Base-by-base conservation (phyloP, 2,888 invertebrate species). In the Falcaria lacertinaria region DNA sequence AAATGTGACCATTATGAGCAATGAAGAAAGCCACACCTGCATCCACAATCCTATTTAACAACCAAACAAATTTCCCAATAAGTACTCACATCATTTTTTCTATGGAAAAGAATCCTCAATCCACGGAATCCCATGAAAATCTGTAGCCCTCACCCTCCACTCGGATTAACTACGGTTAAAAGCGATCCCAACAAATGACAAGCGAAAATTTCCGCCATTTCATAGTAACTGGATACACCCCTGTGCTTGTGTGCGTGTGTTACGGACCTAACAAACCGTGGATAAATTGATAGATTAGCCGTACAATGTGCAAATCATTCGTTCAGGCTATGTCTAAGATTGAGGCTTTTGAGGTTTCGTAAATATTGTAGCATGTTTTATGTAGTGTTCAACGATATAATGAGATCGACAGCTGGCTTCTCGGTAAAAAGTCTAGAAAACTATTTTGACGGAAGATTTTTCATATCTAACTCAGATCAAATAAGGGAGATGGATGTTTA, bases 201-300 rank as follows among this genome's bases (percentile, higher is more conserved):
- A 60, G 71, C 82, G 74, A 65, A 56, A 73, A 75, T 76, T 75
- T 74, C 65, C 61, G 76, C 76, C 63, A 60, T 62, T 62, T 75
- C 77, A 80, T 67, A 72, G 64, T 22, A 4, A 25, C 22, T 37
- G 8, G 36, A 19, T 55, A 60, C 62, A 69, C 64, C 62, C 57
- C 54, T 58, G 50, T 42, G 44, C 42, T 39, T 42, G 33, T 37
- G 15, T 37, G 19, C 15, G 37, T 15, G 37, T 37, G n/a, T 1
- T 11, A 64, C 70, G 76, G 59, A 71, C 68, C 74, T 86, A 88
- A 87, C 87, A 75, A 87, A 79, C 84, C 87, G 70, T 87, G 76
- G 68, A 69, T 80, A 82, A 87, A 77, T 80, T 85, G 84, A 87
- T 88, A 81, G 85, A 87, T 87, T 83, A 80, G 71, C 54, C 49